These are phyloP conservation scores for Ceramica pisi DNA, from an alignment of 2,888 invertebrate genomes.

Conservation along the genomic window DNA sequence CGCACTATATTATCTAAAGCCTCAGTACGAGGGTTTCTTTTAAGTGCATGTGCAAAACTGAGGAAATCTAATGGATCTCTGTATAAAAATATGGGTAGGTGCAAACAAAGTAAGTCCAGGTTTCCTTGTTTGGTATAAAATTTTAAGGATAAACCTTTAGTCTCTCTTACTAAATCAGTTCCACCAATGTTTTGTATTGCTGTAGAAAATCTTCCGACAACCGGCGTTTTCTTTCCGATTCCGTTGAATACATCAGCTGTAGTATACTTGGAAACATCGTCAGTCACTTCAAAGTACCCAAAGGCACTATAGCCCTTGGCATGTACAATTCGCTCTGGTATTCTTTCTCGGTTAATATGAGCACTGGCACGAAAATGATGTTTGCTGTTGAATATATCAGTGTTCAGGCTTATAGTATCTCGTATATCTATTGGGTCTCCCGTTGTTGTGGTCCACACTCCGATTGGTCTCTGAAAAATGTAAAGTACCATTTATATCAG, in stretches of 20 bases:
- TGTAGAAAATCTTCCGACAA: constrained; percentile 91
- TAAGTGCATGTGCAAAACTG: constrained; percentile 96
- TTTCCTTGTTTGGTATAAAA: constrained; percentile 97
- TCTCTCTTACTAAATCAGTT: constrained; percentile 86
- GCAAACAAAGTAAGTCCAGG: constrained; percentile 96
- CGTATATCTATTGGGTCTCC: constrained; percentile 90
- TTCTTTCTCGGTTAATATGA: constrained; percentile 94
- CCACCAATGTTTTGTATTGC: constrained; percentile 92
- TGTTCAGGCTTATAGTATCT: constrained; percentile 75
- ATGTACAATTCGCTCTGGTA: constrained; percentile 97
- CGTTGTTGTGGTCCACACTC: constrained; percentile 40
- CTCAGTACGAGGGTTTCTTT: constrained; percentile 96
- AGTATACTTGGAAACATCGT: constrained; percentile 92
- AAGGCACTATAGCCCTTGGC: constrained; percentile 97
- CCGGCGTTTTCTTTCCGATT: constrained; percentile 91
- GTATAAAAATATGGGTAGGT: constrained; percentile 96
- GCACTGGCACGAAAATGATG: constrained; percentile 91
- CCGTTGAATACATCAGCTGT: constrained; percentile 91
- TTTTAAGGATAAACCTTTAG: constrained; percentile 96
- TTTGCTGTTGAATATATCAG: constrained; percentile 66
- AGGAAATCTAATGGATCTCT: constrained; percentile 96
- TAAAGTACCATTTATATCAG: neutral
- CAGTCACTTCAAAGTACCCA: constrained; percentile 95
- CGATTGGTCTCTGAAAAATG: constrained; percentile 39
- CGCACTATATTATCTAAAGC: constrained; percentile 95